These are phyloP conservation scores for Odontocolon sp. DNA, from an alignment of 2,888 invertebrate species.

Conservation along the genomic window DNA sequence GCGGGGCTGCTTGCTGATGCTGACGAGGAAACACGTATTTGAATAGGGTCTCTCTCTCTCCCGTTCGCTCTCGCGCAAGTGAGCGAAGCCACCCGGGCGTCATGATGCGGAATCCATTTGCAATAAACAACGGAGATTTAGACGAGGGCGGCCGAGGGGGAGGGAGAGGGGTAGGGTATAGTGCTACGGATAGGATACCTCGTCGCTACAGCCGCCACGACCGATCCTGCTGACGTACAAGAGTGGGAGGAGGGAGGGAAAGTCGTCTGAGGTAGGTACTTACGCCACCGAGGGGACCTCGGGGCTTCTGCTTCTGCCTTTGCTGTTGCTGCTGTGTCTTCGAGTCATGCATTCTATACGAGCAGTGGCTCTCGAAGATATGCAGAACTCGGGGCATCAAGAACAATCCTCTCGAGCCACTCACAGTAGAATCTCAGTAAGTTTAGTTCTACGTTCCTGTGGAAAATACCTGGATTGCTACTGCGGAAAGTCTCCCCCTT, in stretches of 20 bases:
- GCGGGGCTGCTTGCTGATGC: conserved; percentile 45
- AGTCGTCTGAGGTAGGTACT: conserved; percentile 77
- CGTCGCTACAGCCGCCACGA: conserved; percentile 28
- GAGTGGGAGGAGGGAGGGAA: conserved; percentile 55
- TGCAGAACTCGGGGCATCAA: conserved; percentile 3
- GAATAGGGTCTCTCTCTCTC: conserved; percentile 68
- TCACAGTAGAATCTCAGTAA: conserved; percentile 13
- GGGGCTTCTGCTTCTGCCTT: conserved; percentile 62
- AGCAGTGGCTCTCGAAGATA: conserved; percentile 71
- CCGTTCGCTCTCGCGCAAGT: conserved; percentile 26
- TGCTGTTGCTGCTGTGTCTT: conserved; percentile 70
- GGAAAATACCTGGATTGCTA: background rate
- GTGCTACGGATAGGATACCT: conserved; percentile 40
- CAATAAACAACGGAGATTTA: conserved; percentile 81
- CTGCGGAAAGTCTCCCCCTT: background rate
- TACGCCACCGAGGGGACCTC: conserved; percentile 75
- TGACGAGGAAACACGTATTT: conserved; percentile 75
- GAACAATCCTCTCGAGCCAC: conserved; percentile 27
- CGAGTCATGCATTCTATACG: conserved; percentile 80
- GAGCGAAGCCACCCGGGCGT: conserved; percentile 72
- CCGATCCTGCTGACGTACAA: conserved; percentile 29
- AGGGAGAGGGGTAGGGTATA: conserved; percentile 44
- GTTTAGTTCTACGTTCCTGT: background rate
- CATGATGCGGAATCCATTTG: conserved; percentile 80
- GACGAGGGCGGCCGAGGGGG: conserved; percentile 58